Conservation (phyloP, 1,140 invertebrate genomes). For the Theocolax elegans region DNA sequence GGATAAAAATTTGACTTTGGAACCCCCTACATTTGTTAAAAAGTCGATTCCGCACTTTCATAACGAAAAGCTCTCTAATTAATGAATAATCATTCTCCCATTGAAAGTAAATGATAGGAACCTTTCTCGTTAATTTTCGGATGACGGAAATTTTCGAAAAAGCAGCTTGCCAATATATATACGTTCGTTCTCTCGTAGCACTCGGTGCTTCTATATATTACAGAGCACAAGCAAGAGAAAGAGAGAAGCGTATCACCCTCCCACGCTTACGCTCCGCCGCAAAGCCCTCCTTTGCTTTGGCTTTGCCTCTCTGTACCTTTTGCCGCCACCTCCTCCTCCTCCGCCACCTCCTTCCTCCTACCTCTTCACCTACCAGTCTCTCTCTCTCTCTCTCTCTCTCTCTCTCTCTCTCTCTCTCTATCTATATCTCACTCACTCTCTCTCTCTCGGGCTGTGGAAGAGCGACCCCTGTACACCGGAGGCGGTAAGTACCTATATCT, state of each 20-base stretch:
- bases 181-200: neutral
- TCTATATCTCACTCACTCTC: too few species aligned
- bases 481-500: slow-evolving; percentile 52
- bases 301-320: slow-evolving; percentile 37
- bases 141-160: too few species aligned
- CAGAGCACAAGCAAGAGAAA: neutral
- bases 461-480: slow-evolving; percentile 26
- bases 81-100: neutral
- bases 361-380: too few species aligned
- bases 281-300: slow-evolving; percentile 51
- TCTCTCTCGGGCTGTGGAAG: neutral
- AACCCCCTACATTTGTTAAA: too few species aligned
- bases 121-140: neutral
- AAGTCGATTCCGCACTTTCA: too few species aligned
- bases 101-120: neutral
- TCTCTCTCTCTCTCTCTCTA: too few species aligned
- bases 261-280: slow-evolving; percentile 17
- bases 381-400: too few species aligned
- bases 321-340: too few species aligned
- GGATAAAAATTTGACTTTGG: too few species aligned
- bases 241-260: neutral
- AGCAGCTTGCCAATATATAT: too few species aligned
- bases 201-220: too few species aligned
- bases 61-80: neutral
- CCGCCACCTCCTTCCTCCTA: too few species aligned